Evolutionary conservation across 2,113 vertebrate species (phyloP), one percentile per base, ranked within the genome.

Genomic region (Theropithecus gelada): DNA sequence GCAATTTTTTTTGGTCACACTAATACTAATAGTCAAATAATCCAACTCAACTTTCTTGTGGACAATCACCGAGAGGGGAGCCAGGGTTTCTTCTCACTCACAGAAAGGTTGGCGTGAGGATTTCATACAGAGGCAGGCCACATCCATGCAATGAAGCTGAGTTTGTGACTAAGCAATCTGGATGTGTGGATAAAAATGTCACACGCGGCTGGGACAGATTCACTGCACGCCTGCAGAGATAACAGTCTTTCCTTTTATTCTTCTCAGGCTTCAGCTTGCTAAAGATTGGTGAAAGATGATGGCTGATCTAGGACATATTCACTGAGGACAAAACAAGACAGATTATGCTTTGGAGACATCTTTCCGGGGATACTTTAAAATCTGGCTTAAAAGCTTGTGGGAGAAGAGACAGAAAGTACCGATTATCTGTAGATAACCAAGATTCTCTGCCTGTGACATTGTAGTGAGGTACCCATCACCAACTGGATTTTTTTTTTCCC

Each of bases 171-270:
- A 40, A 88, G 38, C 57, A 72, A 2, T 85, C 75, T 61, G 70
- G 13, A 45, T 17, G 16, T 84, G 55, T 40, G 75, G 43, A 59
- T 59, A 38, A 85, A 91, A 68, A 66, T 38, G 23, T 79, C n/a
- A 68, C 66, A 38, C 0, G 0, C 0, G 5, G 18, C 32, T 50
- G 32, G 75, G 38, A 64, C 80, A 66, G 50, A 86, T 18, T 68
- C 82, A 22, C 48, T n/a, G 80, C 32, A 17, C 5, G 25, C 43
- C 81, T 90, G 75, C 25, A 20, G 43, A 76, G 85, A 87, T 64
- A 88, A 35, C 25, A 61, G n/a, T 40, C 18, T 35, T 92, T 72
- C 35, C 30, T 91, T 87, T 91, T 72, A 20, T 97, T 94, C 38
- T 89, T 76, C 50, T 85, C 18, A 52, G 66, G 30, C 43, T 75